phyloP scores from a whole-genome alignment of 2,888 invertebrate species.

The Athetis lepigone region DNA sequence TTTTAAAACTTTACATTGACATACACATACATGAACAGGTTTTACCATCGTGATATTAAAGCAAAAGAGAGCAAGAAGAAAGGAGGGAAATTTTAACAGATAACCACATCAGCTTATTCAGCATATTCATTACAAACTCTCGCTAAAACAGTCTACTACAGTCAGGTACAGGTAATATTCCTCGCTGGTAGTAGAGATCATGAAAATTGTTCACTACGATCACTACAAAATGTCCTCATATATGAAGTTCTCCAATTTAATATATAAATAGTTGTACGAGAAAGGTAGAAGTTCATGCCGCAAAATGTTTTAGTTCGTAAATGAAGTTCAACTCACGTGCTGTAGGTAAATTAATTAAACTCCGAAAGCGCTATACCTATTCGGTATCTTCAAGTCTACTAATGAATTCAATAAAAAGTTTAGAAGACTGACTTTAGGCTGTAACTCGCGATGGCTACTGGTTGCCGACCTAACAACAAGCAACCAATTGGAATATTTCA shows the following conservation, averaged over 20 bases:
- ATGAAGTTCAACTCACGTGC: conserved; percentile 52
- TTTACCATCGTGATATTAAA: too few relatives aligned
- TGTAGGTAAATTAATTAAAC: conserved; percentile 65
- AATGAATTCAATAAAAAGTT: conserved; percentile 66
- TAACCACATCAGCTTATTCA: not conserved
- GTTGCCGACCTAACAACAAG: not conserved
- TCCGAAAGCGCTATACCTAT: conserved; percentile 37
- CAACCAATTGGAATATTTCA: too few relatives aligned
- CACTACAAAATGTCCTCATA: conserved; percentile 18
- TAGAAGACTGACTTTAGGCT: conserved; percentile 3
- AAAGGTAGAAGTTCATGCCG: conserved; percentile 47
- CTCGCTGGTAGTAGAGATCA: not conserved
- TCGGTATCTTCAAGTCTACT: conserved; percentile 48
- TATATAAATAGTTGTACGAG: conserved; percentile 49
- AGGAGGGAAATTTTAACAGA: too few relatives aligned
- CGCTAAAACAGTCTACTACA: conserved; percentile 1
- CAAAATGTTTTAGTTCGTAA: conserved; percentile 62
- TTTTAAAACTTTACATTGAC: too few relatives aligned
- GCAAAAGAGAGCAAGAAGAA: too few relatives aligned
- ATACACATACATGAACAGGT: not conserved
- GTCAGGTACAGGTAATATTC: conserved; percentile 25
- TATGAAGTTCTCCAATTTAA: conserved; percentile 55
- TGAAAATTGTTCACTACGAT: conserved; percentile 18
- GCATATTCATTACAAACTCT: not conserved
- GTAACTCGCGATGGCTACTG: conserved; percentile 32